Evolutionary conservation across 2,797 vertebrate species (phyloP).

Genomic region (Lacerta bilineata): DNA sequence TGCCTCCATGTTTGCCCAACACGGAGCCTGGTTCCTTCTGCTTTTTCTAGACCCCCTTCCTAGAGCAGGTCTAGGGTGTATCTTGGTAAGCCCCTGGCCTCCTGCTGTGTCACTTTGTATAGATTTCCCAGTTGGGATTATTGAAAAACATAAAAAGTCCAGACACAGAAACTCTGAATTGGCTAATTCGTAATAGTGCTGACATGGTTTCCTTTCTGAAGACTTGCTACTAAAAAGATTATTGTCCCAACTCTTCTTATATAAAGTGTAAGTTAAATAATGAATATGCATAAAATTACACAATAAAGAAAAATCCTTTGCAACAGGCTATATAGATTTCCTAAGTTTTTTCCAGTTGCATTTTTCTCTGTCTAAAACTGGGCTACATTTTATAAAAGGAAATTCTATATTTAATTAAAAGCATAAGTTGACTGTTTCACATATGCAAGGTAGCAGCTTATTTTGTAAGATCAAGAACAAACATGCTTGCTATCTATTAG

Average conservation of each 20-base stretch:
- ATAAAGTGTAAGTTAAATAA: neutral
- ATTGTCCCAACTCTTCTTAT: neutral
- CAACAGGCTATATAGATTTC: neutral
- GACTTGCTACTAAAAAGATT: neutral
- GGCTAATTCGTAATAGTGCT: neutral
- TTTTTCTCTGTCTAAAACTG: neutral
- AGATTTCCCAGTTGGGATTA: neutral
- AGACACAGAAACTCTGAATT: neutral
- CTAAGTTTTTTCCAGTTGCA: neutral
- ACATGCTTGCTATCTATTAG: neutral
- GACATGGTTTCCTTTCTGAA: neutral
- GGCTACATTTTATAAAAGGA: neutral
- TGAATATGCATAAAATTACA: neutral
- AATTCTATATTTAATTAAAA: slow-evolving; percentile 8
- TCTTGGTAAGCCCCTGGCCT: neutral
- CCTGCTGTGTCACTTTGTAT: neutral
- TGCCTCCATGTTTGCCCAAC: neutral
- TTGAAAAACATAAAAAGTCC: neutral
- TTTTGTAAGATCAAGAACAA: slow-evolving; percentile 33
- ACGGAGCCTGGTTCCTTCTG: neutral
- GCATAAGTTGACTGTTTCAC: neutral
- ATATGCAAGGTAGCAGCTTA: neutral
- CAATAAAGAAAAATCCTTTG: neutral
- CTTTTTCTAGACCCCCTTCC: neutral
- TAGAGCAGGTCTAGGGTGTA: neutral